These are phyloP conservation scores for Pachycephus smyrnensis DNA, from an alignment of 2,888 invertebrate species.

Conservation along the genomic window DNA sequence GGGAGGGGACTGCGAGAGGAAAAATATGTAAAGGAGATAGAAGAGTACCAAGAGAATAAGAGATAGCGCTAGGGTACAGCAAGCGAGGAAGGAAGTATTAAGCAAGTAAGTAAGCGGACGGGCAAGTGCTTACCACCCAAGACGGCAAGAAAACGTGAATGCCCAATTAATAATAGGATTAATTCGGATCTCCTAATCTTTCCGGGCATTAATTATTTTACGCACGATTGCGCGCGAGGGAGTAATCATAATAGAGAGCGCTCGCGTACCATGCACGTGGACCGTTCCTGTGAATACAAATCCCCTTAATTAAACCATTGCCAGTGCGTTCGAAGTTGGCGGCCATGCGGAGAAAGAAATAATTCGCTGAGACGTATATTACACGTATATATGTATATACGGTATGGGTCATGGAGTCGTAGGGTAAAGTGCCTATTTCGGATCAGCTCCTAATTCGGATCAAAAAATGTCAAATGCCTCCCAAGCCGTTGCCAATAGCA, in stretches of 20 bases:
- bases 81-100: constrained; percentile 12
- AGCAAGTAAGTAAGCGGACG: constrained; percentile 26
- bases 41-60: neutral
- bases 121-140: constrained; percentile 34
- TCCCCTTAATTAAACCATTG: neutral
- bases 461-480: too few relatives aligned
- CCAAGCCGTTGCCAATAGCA: too few relatives aligned
- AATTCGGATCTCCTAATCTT: constrained; percentile 41
- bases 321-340: neutral
- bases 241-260: neutral
- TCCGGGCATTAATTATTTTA: constrained; percentile 9
- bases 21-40: constrained; percentile 11
- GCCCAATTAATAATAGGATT: constrained; percentile 51
- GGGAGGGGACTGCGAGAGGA: neutral
- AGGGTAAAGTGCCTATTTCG: too few relatives aligned
- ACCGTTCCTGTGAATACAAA: neutral
- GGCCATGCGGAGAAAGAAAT: neutral
- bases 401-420: neutral
- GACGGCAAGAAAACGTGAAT: constrained; percentile 26
- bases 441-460: too few relatives aligned
- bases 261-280: neutral
- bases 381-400: neutral
- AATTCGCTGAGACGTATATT: neutral
- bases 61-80: neutral
- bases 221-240: constrained; percentile 2